Evolutionary conservation across 2,113 vertebrate genomes (phyloP), one percentile per base, ranked within the genome.

Genomic region (Melanocharis versteri): DNA sequence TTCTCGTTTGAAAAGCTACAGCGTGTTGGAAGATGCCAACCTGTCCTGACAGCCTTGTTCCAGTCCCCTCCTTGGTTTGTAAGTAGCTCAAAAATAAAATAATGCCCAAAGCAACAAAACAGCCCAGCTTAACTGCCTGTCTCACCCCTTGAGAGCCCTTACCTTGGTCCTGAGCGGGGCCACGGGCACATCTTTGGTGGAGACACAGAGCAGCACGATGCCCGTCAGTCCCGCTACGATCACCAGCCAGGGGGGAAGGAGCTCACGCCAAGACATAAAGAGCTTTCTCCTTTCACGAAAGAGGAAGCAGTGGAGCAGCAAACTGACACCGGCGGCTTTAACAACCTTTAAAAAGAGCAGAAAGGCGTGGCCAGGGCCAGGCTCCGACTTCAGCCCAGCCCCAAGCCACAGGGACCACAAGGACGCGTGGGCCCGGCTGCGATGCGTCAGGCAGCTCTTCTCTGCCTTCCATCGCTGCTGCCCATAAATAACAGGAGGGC

Each of bases 171-270:
- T 39, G 83, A 23, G 83, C 0, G 83, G 88, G 31, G 83, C 5
- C 56, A 71, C 0, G 5, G 96, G 95, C 64, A 97, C 96, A 78
- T 96, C 94, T 61, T 96, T 96, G 31, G 96, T 96, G 88, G 96
- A 96, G 80, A 96, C 48, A 1, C 94, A 97, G 26, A 97, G 96
- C 33, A 97, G 93, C 90, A 97, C 51, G 8, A 97, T 96, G 85
- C 96, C 96, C 1, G 93, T 96, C 51, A 97, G 93, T 8, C 96
- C 96, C 0, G 96, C 96, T 2, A 68, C 2, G 7, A 97, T 97
- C 96, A 96, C 96, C 93, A 97, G 90, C 88, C 96, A 96, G 65
- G 96, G 93, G 76, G 96, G 96, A n/a, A 97, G 96, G n/a, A 97
- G 96, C 24, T 97, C 94, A 14, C 94, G 83, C 96, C 96, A 97